Percentiles rank a stretch among this genome's conserved stretches.
Conservation (phyloP, 2,888 invertebrate species). For the Caenorhabditis drosophilae region DNA sequence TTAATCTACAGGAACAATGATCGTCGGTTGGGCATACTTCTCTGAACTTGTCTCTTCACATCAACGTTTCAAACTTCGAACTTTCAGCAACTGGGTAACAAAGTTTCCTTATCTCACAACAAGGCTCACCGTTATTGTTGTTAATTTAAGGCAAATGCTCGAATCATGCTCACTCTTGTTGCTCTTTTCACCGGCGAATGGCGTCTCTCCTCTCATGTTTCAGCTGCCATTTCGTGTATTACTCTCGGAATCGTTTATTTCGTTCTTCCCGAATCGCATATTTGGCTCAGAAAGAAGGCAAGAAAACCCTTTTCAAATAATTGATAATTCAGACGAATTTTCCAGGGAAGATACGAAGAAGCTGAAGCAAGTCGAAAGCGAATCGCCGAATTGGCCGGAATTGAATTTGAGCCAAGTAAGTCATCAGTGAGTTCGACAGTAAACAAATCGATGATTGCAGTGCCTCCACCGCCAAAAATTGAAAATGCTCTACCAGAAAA, state of each 20-base stretch:
- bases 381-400: conserved; percentile 43
- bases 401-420: conserved; percentile 41
- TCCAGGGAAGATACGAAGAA: conserved; percentile 40
- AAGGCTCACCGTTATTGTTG: too few relatives aligned
- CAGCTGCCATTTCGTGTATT: conserved; percentile 38
- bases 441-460: conserved; percentile 8
- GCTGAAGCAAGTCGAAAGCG: conserved; percentile 42
- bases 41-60: conserved; percentile 50
- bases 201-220: conserved; percentile 49
- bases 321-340: neutral
- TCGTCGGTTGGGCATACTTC: conserved; percentile 52
- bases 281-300: conserved; percentile 49
- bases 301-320: neutral
- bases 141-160: conserved; percentile 41
- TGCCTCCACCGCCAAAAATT: conserved; percentile 30
- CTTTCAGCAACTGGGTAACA: conserved; percentile 49
- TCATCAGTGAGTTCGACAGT: neutral
- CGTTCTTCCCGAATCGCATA: conserved; percentile 51
- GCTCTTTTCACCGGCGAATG: conserved; percentile 49
- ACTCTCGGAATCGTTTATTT: conserved; percentile 46
- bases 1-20: conserved; percentile 47
- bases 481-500: conserved; percentile 36
- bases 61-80: conserved; percentile 48
- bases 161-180: conserved; percentile 49
- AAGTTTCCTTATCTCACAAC: too few relatives aligned